Evolutionary conservation across 2,797 vertebrate genomes (phyloP), one percentile per base, ranked within the genome.

Genomic region (Morus bassanus): DNA sequence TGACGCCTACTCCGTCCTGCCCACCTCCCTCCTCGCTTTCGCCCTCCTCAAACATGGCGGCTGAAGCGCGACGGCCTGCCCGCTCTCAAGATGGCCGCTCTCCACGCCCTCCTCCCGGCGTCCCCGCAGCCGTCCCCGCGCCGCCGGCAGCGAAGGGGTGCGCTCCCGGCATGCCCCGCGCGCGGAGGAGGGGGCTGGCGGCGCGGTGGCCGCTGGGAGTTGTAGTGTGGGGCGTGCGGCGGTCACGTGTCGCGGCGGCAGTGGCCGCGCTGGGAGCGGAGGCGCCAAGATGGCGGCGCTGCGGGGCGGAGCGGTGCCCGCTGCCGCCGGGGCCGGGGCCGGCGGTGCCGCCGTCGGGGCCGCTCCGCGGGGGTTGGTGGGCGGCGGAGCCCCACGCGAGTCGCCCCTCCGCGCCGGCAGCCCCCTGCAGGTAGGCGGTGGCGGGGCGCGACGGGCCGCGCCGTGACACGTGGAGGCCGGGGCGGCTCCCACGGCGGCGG

Each of bases 391-490:
- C 25, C 50, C 25, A 17, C 73, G 74, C 4, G 73, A 79, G 50
- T n/a, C 74, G n/a, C 18, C 61, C 23, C 10, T 84, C 50, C 31
- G 61, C 56, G 61, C 78, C 45, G 78, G 84, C 56, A 75, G 84
- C 45, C 88, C 92, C 27, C 39, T 79, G 61, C 88, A 91, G 92
- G 92, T 94, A 53, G n/a, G 88, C 14, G 63, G 51, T 14, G 31
- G 45, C 15, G 51, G 33, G 10, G 57, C 5, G 46, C 59, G 57
- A 19, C 35, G 91, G 72, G 35, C 82, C 43, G 60, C 37, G 60
- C 86, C 35, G 76, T 90, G 82, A 88, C 92, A 88, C 92, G 84
- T 88, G 89, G 93, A 94, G 90, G 93, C 93, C 80, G 93, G 93
- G 93, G 93, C 89, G 89, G 85, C 89, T 89, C 93, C 93, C 76